A percentile compares a stretch with the other conserved stretches of the same genome.
Conservation (phyloP, 1,140 invertebrate genomes). For the Leguminivora glycinivorella region DNA sequence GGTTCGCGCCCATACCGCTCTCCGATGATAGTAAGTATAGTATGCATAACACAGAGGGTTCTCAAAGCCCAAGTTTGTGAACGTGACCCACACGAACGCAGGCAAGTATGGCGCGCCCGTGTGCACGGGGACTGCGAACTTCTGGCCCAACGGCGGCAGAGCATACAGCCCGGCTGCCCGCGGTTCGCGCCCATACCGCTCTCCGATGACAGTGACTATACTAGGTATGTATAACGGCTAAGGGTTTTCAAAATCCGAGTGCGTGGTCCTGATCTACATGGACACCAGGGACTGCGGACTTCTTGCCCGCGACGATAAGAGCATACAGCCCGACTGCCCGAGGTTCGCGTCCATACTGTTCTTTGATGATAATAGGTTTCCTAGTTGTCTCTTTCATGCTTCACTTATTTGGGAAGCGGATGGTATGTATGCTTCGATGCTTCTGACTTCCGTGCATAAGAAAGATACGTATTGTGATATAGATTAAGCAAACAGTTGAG, state of each 20-base stretch:
- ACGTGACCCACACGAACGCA: conserved; percentile 85
- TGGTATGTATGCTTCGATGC: too few relatives aligned
- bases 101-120: conserved; percentile 79
- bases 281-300: conserved; percentile 83
- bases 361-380: conserved; percentile 73
- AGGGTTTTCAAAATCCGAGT: too few relatives aligned
- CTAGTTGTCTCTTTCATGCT: too few relatives aligned
- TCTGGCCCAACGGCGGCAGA: conserved; percentile 82
- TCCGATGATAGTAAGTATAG: conserved; percentile 70
- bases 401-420: too few relatives aligned
- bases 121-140: conserved; percentile 81
- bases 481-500: too few relatives aligned
- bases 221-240: too few relatives aligned
- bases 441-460: too few relatives aligned
- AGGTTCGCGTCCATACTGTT: conserved; percentile 69
- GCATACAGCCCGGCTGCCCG: conserved; percentile 81
- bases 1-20: conserved; percentile 68
- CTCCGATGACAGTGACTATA: conserved; percentile 71
- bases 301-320: conserved; percentile 81
- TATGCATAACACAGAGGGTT: too few relatives aligned
- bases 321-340: conserved; percentile 81
- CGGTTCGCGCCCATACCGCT: conserved; percentile 69
- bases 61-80: conserved; percentile 83
- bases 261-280: conserved; percentile 86
- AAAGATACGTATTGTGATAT: too few relatives aligned